These are phyloP conservation scores for Drosophila repleta DNA, from an alignment of 1,140 invertebrate species.

Conservation along the genomic window DNA sequence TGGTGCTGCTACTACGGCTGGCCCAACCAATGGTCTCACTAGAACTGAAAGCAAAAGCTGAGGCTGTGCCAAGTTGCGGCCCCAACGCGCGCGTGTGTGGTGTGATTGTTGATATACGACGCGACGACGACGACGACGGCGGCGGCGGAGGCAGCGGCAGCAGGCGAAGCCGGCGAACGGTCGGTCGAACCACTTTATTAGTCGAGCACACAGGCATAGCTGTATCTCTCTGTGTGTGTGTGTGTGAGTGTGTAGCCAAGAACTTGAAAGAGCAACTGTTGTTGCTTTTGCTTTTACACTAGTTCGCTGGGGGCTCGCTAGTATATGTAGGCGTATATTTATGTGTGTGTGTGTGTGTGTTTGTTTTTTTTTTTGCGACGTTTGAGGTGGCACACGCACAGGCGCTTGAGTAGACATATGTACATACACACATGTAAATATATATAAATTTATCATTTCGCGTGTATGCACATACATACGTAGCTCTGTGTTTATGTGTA, in stretches of 20 bases:
- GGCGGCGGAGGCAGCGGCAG: too few relatives aligned
- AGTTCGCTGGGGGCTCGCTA: constrained; percentile 45
- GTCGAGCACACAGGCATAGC: background rate
- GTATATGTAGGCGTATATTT: constrained; percentile 12
- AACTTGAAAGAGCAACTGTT: constrained; percentile 39
- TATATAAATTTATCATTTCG: constrained; percentile 6
- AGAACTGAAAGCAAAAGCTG: constrained; percentile 73
- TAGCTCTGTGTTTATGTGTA: background rate
- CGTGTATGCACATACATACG: background rate
- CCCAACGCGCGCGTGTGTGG: constrained; percentile 43
- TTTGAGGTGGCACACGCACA: constrained; percentile 3
- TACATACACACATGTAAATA: constrained; percentile 1
- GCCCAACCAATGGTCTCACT: constrained; percentile 73
- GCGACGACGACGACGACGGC: constrained; percentile 6
- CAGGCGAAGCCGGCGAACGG: background rate
- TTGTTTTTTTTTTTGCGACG: constrained; percentile 40
- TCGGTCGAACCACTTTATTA: constrained; percentile 10
- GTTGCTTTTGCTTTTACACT: constrained; percentile 27
- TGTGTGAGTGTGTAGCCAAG: constrained; percentile 15
- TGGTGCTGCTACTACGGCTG: constrained; percentile 36
- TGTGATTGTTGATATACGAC: constrained; percentile 79
- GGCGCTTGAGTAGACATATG: background rate
- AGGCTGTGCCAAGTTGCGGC: constrained; percentile 53
- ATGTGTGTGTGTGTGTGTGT: constrained; percentile 15
- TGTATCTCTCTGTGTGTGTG: background rate